Evolutionary conservation across 2,113 vertebrate species (phyloP).

Genomic region (Pygathrix nemaeus): DNA sequence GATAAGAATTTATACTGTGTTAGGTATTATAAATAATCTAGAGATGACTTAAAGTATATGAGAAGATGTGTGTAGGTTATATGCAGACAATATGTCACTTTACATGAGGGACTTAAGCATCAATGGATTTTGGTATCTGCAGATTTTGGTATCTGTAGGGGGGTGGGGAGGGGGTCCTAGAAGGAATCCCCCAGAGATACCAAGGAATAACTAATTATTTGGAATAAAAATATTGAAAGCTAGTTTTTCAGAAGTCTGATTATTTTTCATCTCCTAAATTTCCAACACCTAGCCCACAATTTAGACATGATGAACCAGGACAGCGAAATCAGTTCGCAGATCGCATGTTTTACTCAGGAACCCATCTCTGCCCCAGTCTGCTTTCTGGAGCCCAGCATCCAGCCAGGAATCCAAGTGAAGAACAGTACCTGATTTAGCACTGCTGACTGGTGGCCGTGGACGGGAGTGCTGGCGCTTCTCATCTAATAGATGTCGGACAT

Average conservation of each 20-base stretch:
- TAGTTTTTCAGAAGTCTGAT: background rate
- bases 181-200: background rate
- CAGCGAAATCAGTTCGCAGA: background rate
- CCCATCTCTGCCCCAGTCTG: background rate
- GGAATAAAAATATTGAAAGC: background rate
- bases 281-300: background rate
- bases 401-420: background rate
- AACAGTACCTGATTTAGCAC: slow-evolving; percentile 89
- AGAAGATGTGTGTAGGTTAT: background rate
- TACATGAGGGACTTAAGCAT: background rate
- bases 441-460: slow-evolving; percentile 81
- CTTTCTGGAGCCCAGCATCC: background rate
- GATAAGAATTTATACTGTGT: background rate
- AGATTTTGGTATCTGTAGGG: background rate
- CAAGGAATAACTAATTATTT: background rate
- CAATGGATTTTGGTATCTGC: background rate
- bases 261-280: slow-evolving; percentile 38
- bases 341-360: background rate
- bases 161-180: background rate
- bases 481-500: slow-evolving; percentile 94
- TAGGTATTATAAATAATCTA: background rate
- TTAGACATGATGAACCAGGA: background rate
- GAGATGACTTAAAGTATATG: background rate
- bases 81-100: background rate
- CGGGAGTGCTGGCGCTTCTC: slow-evolving; percentile 92